Conservation (phyloP, 2,113 vertebrate species). For the Sorex fumeus region DNA sequence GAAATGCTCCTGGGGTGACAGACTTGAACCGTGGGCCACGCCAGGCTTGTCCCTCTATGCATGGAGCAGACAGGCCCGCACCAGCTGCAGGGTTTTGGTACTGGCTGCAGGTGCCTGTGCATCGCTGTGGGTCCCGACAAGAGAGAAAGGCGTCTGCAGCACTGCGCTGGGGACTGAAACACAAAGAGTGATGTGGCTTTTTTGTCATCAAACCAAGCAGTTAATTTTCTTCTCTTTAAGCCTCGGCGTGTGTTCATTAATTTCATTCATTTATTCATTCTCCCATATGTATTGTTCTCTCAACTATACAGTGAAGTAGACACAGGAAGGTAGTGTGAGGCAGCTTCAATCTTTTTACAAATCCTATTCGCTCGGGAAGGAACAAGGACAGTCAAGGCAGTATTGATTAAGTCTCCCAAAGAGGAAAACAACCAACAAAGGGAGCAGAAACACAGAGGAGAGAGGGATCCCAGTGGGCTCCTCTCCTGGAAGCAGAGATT, state of each 20-base stretch:
- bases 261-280: conserved; percentile 42
- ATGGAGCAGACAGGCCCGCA: fast-evolving
- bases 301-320: neutral
- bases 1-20: neutral
- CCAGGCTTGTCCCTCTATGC: neutral
- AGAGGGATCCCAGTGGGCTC: neutral
- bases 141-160: neutral
- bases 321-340: neutral
- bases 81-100: conserved; percentile 70
- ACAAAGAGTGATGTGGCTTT: neutral
- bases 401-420: neutral
- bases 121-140: conserved; percentile 37
- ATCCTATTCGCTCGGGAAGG: neutral
- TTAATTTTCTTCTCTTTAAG: conserved; percentile 63
- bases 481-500: neutral
- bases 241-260: conserved; percentile 25
- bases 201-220: conserved; percentile 36
- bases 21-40: neutral
- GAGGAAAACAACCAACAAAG: neutral
- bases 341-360: neutral
- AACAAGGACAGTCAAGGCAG: neutral
- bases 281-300: conserved; percentile 6
- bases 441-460: neutral
- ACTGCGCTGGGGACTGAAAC: neutral
- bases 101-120: conserved; percentile 51